These are phyloP conservation scores for Gisinianus flammeolus DNA, from an alignment of 2,888 invertebrate species.

Conservation along the genomic window DNA sequence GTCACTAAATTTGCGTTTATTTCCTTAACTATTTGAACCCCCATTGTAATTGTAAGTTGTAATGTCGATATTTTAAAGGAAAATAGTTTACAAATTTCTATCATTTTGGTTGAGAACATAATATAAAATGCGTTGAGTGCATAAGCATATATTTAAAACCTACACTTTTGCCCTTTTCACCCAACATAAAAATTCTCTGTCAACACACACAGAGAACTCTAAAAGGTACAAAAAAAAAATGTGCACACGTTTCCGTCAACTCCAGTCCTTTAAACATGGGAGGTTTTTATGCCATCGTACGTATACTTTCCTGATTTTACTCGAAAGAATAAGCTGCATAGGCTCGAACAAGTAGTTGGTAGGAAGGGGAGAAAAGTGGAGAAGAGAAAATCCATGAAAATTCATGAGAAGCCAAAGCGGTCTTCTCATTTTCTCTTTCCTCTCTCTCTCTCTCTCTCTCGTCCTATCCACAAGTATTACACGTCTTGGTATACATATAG, in stretches of 20 bases:
- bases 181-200: too few species aligned
- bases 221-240: neutral
- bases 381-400: slow-evolving; percentile 23
- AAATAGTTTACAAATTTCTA: too few species aligned
- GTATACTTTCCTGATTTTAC: slow-evolving; percentile 8
- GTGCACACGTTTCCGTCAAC: neutral
- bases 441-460: neutral
- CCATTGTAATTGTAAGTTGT: too few species aligned
- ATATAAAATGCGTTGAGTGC: too few species aligned
- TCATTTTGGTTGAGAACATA: too few species aligned
- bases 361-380: slow-evolving; percentile 1
- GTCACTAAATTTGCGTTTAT: too few species aligned
- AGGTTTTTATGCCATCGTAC: neutral
- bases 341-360: slow-evolving; percentile 20
- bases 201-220: too few species aligned
- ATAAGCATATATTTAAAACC: too few species aligned
- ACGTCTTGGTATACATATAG: neutral
- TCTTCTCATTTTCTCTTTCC: slow-evolving; percentile 15
- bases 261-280: neutral
- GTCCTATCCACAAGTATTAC: neutral
- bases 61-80: too few species aligned
- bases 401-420: slow-evolving; percentile 17
- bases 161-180: too few species aligned
- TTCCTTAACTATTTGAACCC: too few species aligned
- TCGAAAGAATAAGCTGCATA: neutral